Evolutionary conservation across 2,113 vertebrate species (phyloP).

Genomic region (Perca fluviatilis): DNA sequence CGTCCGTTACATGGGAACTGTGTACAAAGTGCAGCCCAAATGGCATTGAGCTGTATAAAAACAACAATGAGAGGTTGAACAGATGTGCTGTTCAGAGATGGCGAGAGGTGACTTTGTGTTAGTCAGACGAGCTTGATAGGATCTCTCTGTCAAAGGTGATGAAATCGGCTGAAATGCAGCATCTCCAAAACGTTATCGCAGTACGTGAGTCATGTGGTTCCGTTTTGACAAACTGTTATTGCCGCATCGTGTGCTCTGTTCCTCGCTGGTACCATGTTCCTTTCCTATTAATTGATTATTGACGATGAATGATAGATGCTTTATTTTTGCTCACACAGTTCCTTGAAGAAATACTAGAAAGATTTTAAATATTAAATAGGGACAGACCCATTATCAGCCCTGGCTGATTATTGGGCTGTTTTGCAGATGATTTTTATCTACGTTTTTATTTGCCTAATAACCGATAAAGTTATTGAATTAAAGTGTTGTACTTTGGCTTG

Average conservation of each 20-base stretch:
- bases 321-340: not conserved
- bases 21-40: slow-evolving; percentile 4
- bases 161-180: slow-evolving; percentile 57
- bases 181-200: slow-evolving; percentile 29
- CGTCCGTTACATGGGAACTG: not conserved
- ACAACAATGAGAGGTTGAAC: not conserved
- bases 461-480: too few relatives aligned
- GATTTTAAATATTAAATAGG: not conserved
- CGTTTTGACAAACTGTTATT: not conserved
- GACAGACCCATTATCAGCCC: too few relatives aligned
- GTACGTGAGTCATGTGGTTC: not conserved
- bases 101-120: not conserved
- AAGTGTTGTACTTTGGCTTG: too few relatives aligned
- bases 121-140: not conserved
- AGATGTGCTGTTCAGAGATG: not conserved
- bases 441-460: too few relatives aligned
- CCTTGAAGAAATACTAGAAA: not conserved
- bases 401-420: too few relatives aligned
- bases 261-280: not conserved
- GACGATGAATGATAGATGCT: too few relatives aligned
- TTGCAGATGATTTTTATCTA: too few relatives aligned
- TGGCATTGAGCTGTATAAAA: slow-evolving; percentile 4
- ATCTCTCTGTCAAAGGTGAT: slow-evolving; percentile 41
- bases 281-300: not conserved
- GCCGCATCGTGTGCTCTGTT: not conserved